Evolutionary conservation across 2,113 vertebrate species (phyloP), one percentile per base, ranked within the genome.

Genomic region (Nannospalax galili): DNA sequence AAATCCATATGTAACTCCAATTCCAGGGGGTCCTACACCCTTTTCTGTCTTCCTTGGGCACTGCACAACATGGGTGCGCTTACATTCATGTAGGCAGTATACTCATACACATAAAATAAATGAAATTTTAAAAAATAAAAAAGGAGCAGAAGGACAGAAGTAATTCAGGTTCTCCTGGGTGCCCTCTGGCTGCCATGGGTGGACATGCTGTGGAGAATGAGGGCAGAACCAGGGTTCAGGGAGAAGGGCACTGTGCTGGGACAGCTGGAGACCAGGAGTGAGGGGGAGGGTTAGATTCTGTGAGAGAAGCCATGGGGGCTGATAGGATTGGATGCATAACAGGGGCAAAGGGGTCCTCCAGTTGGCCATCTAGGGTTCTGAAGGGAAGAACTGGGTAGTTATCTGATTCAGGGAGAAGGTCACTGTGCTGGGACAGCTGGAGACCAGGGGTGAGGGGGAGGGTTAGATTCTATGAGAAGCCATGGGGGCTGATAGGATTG

Each of bases 141-240:
- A 52, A 52, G n/a, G 52, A 37, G 35, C 52, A 2, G 5, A 65
- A 52, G 35, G 58, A 6, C 1, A 1, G 0, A 1, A 8, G 1
- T 0, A 37, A 26, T 28, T 24, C 67, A 11, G 92, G 40, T 52
- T 79, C 75, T 82, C 70, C 32, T 37, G 0, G 4, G 78, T 24
- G 5, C 90, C 40, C 77, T 45, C 95, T 80, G 65, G 70, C 48
- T 0, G 35, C 70, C 37, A 14, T 15, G 30, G 15, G 12, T 64
- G 30, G 37, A 64, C 30, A 56, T 40, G 8, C 89, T 37, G 32
- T 9, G 45, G 75, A 70, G 78, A 4, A 28, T 1, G 24, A 52
- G 70, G 48, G 1, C 48, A 11, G 28, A 24, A 17, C 20, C 2
- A 20, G 89, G 28, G 2, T 4, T n/a, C 22, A 30, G 64, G 28